phyloP scores from a whole-genome alignment of 2,113 vertebrate genomes.

The Polypterus bichir region DNA sequence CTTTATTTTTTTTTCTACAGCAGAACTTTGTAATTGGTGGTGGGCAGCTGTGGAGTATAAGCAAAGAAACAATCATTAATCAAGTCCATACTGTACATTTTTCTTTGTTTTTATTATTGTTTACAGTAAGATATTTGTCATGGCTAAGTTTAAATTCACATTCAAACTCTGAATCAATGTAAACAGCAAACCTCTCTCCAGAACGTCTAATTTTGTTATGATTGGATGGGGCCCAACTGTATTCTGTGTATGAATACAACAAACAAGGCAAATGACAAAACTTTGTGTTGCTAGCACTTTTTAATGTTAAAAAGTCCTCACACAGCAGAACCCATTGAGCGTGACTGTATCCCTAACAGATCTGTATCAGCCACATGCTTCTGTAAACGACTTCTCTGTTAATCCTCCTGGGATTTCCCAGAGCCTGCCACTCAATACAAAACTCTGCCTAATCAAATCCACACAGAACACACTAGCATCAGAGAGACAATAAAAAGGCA shows the following conservation, averaged over 20 bases:
- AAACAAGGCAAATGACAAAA: slow-evolving; percentile 32
- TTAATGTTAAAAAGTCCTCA: slow-evolving; percentile 40
- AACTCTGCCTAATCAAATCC: slow-evolving; percentile 55
- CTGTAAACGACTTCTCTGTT: slow-evolving; percentile 40
- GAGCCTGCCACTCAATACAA: slow-evolving; percentile 47
- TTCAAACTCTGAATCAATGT: no score
- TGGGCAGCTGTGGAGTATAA: no score
- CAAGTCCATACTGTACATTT: no score
- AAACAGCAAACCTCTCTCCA: no score
- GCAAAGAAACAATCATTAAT: no score
- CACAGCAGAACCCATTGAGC: slow-evolving; percentile 48
- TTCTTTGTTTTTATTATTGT: no score
- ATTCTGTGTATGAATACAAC: slow-evolving; percentile 12
- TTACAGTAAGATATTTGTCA: no score
- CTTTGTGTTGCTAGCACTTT: slow-evolving; percentile 38
- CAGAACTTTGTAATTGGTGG: no score
- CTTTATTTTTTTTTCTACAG: no score
- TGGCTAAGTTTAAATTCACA: no score
- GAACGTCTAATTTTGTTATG: no score
- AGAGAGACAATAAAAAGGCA: slow-evolving; percentile 20
- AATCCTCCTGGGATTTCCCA: slow-evolving; percentile 41
- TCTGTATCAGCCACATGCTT: slow-evolving; percentile 41
- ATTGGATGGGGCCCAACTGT: no score
- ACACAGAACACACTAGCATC: slow-evolving; percentile 23
- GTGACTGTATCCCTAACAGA: slow-evolving; percentile 14